A percentile compares a stretch with the other conserved stretches of the same genome.
Evolutionary conservation across 2,888 invertebrate genomes (phyloP).

Genomic region (Trichogramma dendrolimi): DNA sequence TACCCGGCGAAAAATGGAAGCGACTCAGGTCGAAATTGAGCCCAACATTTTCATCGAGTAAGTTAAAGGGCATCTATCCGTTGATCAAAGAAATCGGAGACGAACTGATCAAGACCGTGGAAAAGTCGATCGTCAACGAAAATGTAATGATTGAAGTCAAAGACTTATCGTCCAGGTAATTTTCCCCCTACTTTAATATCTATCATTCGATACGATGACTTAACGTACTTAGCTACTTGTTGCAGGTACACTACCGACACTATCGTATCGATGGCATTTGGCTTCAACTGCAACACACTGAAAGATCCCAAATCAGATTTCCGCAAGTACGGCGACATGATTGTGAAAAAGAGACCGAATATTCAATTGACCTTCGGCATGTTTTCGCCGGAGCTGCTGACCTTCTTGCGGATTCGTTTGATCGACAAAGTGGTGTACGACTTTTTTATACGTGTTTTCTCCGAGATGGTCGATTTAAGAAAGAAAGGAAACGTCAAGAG

Average conservation of each 20-base stretch:
- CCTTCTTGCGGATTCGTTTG: conserved; percentile 35
- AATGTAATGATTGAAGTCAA: conserved; percentile 33
- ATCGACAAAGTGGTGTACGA: conserved; percentile 33
- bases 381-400: conserved; percentile 37
- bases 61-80: conserved; percentile 47
- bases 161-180: conserved; percentile 37
- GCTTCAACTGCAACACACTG: conserved; percentile 39
- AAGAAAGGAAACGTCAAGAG: conserved; percentile 39
- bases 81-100: conserved; percentile 38
- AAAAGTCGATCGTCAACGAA: conserved; percentile 6
- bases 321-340: conserved; percentile 39
- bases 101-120: conserved; percentile 27
- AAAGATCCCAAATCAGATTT: conserved; percentile 39
- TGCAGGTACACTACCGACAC: conserved; percentile 39
- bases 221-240: neutral
- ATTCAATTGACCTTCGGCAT: conserved; percentile 27
- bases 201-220: neutral
- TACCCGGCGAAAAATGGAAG: conserved; percentile 45
- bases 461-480: conserved; percentile 43
- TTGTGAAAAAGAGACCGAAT: conserved; percentile 15
- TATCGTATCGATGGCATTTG: conserved; percentile 43
- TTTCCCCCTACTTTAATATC: neutral
- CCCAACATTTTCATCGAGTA: conserved; percentile 49
- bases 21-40: conserved; percentile 45
- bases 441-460: conserved; percentile 46